Evolutionary conservation across 2,113 vertebrate species (phyloP).

Genomic region (Willisornis vidua): DNA sequence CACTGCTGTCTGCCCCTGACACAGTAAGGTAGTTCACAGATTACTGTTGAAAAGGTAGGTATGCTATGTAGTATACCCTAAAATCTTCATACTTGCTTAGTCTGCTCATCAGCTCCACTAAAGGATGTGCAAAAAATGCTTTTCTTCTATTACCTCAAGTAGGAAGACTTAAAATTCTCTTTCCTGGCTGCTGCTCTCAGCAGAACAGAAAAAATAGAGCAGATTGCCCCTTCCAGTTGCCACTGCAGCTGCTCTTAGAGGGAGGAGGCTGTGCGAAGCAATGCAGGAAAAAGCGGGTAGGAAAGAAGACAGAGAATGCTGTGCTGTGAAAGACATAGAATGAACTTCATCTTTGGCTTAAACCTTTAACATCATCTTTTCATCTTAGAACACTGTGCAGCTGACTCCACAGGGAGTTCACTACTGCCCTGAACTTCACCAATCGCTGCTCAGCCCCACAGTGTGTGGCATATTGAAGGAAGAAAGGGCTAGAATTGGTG

Average conservation of each 20-base stretch:
- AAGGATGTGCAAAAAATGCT: background rate
- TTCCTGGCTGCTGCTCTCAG: background rate
- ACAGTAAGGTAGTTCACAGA: background rate
- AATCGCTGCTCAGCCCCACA: background rate
- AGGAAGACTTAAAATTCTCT: background rate
- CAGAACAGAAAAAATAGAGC: background rate
- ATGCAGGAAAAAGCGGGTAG: background rate
- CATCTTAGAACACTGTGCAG: background rate
- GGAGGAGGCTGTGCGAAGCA: background rate
- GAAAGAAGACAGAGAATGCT: background rate
- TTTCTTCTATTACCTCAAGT: background rate
- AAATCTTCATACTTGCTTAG: background rate
- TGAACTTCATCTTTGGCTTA: background rate
- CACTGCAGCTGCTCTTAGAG: background rate
- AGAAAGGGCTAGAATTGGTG: background rate
- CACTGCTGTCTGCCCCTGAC: background rate
- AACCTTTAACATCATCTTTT: background rate
- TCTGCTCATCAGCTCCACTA: background rate
- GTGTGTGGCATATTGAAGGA: background rate
- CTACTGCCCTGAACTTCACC: background rate
- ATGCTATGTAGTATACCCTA: background rate
- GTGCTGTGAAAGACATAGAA: background rate
- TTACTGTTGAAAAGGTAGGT: background rate
- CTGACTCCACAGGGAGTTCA: background rate
- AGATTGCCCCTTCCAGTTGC: background rate